Conservation (phyloP, 2,797 vertebrate genomes). For the Oryzias sinensis region DNA sequence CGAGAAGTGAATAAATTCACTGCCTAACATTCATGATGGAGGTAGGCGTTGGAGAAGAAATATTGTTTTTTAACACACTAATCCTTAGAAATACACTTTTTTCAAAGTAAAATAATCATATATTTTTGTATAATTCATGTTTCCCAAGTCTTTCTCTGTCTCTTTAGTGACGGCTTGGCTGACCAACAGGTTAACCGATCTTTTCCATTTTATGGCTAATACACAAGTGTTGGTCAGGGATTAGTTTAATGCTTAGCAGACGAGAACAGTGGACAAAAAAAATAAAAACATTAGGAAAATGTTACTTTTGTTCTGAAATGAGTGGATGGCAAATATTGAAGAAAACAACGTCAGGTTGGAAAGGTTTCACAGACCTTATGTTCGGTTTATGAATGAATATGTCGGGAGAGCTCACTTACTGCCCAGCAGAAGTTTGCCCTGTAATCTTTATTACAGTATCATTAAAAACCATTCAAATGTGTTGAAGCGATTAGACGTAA, state of each 20-base stretch:
- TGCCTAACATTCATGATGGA: conserved; percentile 42
- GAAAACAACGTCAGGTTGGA: conserved; percentile 50
- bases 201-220: conserved; percentile 36
- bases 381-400: conserved; percentile 37
- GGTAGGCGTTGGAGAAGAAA: conserved; percentile 19
- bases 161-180: conserved; percentile 36
- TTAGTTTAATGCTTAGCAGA: conserved; percentile 64
- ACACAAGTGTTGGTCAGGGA: conserved; percentile 54
- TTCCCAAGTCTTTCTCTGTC: conserved; percentile 8
- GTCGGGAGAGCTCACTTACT: conserved; percentile 21
- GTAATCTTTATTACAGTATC: neutral
- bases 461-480: neutral
- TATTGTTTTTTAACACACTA: conserved; percentile 34
- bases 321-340: conserved; percentile 40
- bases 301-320: conserved; percentile 47
- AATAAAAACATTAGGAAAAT: conserved; percentile 43
- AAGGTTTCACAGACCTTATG: conserved; percentile 55
- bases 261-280: conserved; percentile 39
- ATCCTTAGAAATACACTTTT: conserved; percentile 45
- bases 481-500: neutral
- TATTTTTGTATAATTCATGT: conserved; percentile 9
- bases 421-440: conserved; percentile 23
- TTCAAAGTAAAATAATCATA: conserved; percentile 48
- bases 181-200: conserved; percentile 20
- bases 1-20: conserved; percentile 40